A percentile compares a stretch with the other conserved stretches of the same genome.
These are phyloP conservation scores for Dolichallabes microphthalmus DNA, from an alignment of 2,113 vertebrate species.

Conservation along the genomic window DNA sequence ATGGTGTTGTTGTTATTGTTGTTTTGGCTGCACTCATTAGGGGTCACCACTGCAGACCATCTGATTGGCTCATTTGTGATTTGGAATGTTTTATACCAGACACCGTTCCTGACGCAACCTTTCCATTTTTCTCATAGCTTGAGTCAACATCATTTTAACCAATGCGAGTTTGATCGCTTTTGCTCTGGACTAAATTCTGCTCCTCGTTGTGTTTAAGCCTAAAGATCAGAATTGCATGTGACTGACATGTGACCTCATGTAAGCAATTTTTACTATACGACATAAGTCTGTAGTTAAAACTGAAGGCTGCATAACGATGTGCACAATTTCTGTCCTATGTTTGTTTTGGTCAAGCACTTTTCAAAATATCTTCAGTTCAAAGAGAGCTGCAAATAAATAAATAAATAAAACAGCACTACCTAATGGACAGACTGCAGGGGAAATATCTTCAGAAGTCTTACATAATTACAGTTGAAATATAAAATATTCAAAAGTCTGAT, in stretches of 20 bases:
- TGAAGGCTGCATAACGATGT: background rate
- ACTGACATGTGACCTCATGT: no score
- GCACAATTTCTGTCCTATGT: background rate
- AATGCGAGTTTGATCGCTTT: background rate
- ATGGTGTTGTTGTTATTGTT: no score
- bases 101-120: no score
- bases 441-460: background rate
- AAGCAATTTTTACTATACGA: background rate
- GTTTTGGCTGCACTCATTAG: no score
- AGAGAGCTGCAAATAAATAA: conserved; percentile 4
- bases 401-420: background rate
- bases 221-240: background rate
- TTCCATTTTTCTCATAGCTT: no score
- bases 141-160: no score
- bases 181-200: background rate
- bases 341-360: conserved; percentile 18
- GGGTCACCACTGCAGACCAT: no score
- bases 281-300: background rate
- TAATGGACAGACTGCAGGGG: background rate
- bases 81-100: no score
- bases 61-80: no score
- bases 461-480: conserved; percentile 14
- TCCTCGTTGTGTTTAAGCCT: background rate
- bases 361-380: conserved; percentile 3
- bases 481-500: conserved; percentile 1